A percentile compares a stretch with the other conserved stretches of the same genome.
Evolutionary conservation across 2,113 vertebrate genomes (phyloP).

Genomic region (Psammodynastes pulverulentus): DNA sequence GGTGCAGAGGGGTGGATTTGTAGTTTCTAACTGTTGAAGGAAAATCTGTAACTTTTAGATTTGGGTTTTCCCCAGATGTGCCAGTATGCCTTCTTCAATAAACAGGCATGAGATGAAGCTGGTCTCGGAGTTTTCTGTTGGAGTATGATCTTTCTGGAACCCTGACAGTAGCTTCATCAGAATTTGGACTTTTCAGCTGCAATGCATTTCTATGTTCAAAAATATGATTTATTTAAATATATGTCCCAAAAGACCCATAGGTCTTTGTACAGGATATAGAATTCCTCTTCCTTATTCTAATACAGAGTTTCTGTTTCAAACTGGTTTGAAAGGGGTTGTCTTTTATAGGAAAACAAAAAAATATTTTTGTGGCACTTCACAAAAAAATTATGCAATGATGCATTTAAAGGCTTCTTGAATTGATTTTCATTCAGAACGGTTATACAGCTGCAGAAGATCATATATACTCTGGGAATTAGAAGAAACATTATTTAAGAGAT

Average conservation of each 20-base stretch:
- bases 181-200: background rate
- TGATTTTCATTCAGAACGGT: background rate
- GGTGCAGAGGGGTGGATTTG: too few species aligned
- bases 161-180: background rate
- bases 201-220: background rate
- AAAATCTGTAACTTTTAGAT: too few species aligned
- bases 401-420: background rate
- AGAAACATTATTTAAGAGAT: background rate
- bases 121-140: too few species aligned
- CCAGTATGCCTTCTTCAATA: too few species aligned
- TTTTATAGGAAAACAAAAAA: background rate
- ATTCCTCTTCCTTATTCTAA: background rate
- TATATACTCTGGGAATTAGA: background rate
- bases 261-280: background rate
- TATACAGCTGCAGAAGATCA: background rate
- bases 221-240: background rate
- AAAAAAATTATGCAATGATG: background rate
- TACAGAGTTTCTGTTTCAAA: background rate
- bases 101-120: too few species aligned
- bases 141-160: too few species aligned
- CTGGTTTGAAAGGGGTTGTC: background rate
- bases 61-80: too few species aligned
- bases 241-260: background rate
- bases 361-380: background rate
- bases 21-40: too few species aligned